Base-by-base conservation (phyloP, 2,888 invertebrate species). In the Branchipolynoe longqiensis region DNA sequence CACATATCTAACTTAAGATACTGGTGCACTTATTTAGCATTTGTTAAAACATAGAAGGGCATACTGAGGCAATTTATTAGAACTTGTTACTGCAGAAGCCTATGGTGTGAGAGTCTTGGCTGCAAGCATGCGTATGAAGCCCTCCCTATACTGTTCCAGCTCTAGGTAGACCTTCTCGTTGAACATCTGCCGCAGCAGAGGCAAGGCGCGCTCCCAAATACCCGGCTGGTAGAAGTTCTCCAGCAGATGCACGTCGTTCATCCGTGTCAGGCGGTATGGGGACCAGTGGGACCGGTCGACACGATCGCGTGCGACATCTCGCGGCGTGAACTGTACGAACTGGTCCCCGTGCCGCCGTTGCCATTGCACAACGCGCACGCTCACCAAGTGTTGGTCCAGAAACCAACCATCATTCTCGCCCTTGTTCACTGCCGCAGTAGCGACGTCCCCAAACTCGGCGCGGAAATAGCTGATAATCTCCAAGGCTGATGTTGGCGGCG, bases 331-430 rank as follows among this genome's bases (percentile, higher is more conserved):
- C 22, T 14, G 69, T 22, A 84, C 73, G 6, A 28, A 6, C 2
- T 64, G 25, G 2, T n/a, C 36, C 1, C 31, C 33, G 18, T 69
- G 62, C 4, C 56, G 36, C 31, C 8, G 12, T 22, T 18, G 22
- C 38, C 54, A 84, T 22, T 84, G 48, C 33, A 12, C 33, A 22
- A 84, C 41, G 6, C 69, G 0, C 31, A 84, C 48, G 73, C 84
- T 84, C 0, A 84, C 56, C 25, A 31, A n/a, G 8, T 62, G 62
- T 41, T 84, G 84, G 69, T 84, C 84, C 12, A 64, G n/a, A 48
- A 38, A 84, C 84, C 84, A 84, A 22, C 41, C 84, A 48, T 84
- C 84, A 69, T 69, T 84, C 25, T 82, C 82, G 2, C 84, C 84
- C 31, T 84, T 84, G 2, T 31, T 28, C n/a, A 84, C 84, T 33